Conservation (phyloP, 2,888 invertebrate genomes). For the Pecten maximus region DNA sequence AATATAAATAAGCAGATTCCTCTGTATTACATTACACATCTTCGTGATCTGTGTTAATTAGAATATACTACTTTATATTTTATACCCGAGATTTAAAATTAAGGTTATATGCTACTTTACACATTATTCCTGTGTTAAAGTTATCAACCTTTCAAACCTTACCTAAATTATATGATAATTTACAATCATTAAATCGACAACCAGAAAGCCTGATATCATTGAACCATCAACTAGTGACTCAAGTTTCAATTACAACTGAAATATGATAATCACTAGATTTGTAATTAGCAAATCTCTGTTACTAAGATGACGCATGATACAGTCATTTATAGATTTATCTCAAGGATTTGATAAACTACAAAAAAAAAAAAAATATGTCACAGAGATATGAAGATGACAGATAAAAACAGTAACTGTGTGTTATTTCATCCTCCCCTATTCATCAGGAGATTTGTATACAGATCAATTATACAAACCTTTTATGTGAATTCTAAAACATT, state of each 20-base stretch:
- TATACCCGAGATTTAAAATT: too few species aligned
- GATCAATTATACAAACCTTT: not conserved
- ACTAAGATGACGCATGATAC: not conserved
- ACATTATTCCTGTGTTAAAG: too few species aligned
- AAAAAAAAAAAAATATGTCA: too few species aligned
- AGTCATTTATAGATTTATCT: not conserved
- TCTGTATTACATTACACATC: too few species aligned
- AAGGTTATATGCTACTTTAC: not conserved
- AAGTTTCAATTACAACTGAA: not conserved
- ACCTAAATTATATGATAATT: too few species aligned
- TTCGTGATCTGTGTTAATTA: too few species aligned
- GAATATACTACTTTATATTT: too few species aligned
- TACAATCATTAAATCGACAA: too few species aligned
- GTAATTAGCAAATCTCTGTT: not conserved
- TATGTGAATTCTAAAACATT: not conserved
- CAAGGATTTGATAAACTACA: not conserved
- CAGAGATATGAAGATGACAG: not conserved
- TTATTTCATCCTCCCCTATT: not conserved
- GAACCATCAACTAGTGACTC: too few species aligned
- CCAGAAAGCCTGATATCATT: too few species aligned
- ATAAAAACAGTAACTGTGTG: not conserved
- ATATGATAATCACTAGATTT: not conserved
- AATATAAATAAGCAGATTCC: too few species aligned
- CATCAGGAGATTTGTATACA: not conserved
- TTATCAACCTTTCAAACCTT: too few species aligned